These are phyloP conservation scores for Aporrectodea caliginosa DNA, from an alignment of 1,140 invertebrate genomes.

Conservation along the genomic window DNA sequence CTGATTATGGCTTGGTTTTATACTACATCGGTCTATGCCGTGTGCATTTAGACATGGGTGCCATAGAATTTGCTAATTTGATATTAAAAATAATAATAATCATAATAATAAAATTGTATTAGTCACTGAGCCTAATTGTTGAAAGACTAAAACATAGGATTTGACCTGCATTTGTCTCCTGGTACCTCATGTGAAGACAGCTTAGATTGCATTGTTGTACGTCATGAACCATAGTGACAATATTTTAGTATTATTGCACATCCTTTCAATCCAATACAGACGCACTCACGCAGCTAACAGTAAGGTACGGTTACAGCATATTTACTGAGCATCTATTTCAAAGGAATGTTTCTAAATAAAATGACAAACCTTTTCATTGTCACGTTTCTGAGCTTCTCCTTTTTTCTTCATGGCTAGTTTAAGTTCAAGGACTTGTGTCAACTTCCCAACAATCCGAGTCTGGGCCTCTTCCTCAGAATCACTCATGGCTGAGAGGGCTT, in stretches of 20 bases:
- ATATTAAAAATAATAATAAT: no score
- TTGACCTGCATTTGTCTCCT: no score
- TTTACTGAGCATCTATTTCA: neutral
- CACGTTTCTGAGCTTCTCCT: neutral
- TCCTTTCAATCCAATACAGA: neutral
- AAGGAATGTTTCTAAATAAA: neutral
- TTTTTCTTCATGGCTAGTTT: conserved; percentile 14
- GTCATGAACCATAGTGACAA: neutral
- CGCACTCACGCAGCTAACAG: neutral
- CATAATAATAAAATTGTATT: no score
- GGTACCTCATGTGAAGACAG: no score
- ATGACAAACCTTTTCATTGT: neutral
- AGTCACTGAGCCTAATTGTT: no score
- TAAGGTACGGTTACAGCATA: no score
- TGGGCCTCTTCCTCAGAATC: conserved; percentile 25
- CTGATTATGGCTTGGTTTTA: no score
- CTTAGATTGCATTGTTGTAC: no score
- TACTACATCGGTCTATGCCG: no score
- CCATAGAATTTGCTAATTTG: no score
- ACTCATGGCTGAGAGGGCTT: conserved; percentile 24
- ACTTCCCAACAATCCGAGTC: conserved; percentile 40
- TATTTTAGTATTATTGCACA: neutral
- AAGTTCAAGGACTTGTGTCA: conserved; percentile 32
- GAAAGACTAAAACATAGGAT: no score
- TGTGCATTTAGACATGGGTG: no score